phyloP scores from a whole-genome alignment of 2,797 vertebrate species.

The Furcifer pardalis region DNA sequence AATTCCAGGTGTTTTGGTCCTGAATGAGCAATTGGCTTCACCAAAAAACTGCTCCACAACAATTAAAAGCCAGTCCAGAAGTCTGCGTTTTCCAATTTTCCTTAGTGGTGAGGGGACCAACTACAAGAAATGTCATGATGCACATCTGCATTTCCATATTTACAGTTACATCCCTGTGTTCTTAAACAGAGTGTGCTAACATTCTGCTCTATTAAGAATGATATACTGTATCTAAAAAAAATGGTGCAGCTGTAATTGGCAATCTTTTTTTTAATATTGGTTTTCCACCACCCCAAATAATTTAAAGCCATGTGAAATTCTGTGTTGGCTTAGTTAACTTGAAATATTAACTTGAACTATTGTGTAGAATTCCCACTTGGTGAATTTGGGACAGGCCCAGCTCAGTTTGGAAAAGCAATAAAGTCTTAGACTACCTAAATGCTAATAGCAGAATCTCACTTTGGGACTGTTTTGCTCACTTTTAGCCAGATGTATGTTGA shows the following conservation, averaged over 20 bases:
- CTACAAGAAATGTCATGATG: too few species aligned
- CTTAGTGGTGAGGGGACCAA: too few species aligned
- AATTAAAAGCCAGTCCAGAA: too few species aligned
- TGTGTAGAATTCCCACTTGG: neutral
- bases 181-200: neutral
- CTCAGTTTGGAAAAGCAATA: neutral
- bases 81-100: too few species aligned
- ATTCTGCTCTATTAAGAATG: neutral
- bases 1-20: too few species aligned
- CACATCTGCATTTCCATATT: too few species aligned
- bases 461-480: neutral
- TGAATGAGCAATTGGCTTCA: too few species aligned
- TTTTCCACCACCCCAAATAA: neutral
- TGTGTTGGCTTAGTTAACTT: neutral
- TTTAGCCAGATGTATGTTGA: neutral
- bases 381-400: neutral
- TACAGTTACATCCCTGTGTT: too few species aligned
- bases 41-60: too few species aligned
- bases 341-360: neutral
- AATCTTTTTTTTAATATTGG: neutral
- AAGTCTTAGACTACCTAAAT: neutral
- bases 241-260: constrained; percentile 21
- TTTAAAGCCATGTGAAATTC: neutral
- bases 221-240: neutral
- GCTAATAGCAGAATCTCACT: neutral